phyloP scores from a whole-genome alignment of 2,113 vertebrate genomes.

The Triplophysa rosa region DNA sequence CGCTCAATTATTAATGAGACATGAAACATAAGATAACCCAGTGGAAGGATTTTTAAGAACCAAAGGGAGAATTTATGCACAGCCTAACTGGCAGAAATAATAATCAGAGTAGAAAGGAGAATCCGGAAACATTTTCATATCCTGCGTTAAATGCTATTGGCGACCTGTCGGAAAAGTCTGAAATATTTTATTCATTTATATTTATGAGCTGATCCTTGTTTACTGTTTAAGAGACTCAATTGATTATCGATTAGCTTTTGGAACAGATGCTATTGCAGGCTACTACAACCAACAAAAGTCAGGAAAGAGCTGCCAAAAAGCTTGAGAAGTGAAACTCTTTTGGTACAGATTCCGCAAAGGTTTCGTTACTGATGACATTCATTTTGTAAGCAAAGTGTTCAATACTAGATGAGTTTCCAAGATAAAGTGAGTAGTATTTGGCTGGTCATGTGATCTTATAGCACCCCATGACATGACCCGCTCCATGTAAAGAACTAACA shows the following conservation, averaged over 20 bases:
- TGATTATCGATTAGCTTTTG: constrained; percentile 30
- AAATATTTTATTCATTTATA: constrained; percentile 31
- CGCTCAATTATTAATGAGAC: constrained; percentile 56
- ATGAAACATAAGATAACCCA: constrained; percentile 50
- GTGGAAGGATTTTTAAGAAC: constrained; percentile 32
- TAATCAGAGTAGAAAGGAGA: constrained; percentile 30
- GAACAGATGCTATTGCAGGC: constrained; percentile 28
- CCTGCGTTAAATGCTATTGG: neutral
- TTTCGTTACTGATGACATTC: too few relatives aligned
- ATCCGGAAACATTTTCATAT: constrained; percentile 4
- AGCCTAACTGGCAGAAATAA: constrained; percentile 21
- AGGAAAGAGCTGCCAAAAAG: neutral
- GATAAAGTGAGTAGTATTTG: too few relatives aligned
- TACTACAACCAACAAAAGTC: constrained; percentile 5
- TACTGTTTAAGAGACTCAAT: constrained; percentile 23
- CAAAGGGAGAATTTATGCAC: neutral
- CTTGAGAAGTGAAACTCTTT: neutral
- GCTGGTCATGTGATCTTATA: too few relatives aligned
- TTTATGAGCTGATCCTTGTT: constrained; percentile 10
- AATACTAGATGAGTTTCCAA: too few relatives aligned
- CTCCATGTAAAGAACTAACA: too few relatives aligned
- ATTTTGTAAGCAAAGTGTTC: too few relatives aligned
- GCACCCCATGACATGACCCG: too few relatives aligned
- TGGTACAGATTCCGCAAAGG: too few relatives aligned
- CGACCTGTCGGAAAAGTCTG: constrained; percentile 2